Percentiles rank a stretch among this genome's conserved stretches.
Conservation (phyloP, 2,797 vertebrate species). For the Hafferia zeledoni region DNA sequence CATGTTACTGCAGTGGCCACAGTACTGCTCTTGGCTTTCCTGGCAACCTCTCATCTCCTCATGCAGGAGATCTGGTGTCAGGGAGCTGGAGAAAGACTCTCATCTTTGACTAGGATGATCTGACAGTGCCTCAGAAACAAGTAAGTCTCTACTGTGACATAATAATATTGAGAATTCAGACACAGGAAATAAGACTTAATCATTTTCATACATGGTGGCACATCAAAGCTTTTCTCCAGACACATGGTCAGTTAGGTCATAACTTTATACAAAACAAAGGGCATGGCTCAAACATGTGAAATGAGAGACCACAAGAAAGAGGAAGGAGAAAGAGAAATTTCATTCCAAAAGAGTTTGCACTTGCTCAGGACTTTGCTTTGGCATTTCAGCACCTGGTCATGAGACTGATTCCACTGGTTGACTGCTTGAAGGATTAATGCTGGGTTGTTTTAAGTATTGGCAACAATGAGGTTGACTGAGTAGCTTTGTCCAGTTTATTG, state of each 20-base stretch:
- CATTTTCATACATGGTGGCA: background rate
- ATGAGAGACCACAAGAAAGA: conserved; percentile 11
- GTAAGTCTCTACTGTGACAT: background rate
- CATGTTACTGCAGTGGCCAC: background rate
- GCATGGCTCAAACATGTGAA: background rate
- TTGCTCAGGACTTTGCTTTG: conserved; percentile 4
- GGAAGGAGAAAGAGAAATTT: background rate
- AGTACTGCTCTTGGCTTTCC: background rate
- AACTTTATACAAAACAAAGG: background rate
- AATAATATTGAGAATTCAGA: background rate
- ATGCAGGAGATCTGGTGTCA: background rate
- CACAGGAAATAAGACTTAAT: conserved; percentile 15
- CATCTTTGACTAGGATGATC: background rate
- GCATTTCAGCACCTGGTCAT: conserved; percentile 20
- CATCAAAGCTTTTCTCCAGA: conserved; percentile 1
- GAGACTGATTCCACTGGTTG: background rate
- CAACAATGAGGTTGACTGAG: background rate
- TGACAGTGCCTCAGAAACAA: background rate
- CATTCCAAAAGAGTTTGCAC: conserved; percentile 4
- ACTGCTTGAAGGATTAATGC: background rate
- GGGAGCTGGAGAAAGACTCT: background rate
- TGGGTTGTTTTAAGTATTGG: background rate
- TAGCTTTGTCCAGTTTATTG: background rate
- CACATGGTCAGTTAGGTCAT: background rate
- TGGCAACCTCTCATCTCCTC: background rate